These are phyloP conservation scores for Trinorchestia longiramus DNA, from an alignment of 1,140 invertebrate species.

Conservation along the genomic window DNA sequence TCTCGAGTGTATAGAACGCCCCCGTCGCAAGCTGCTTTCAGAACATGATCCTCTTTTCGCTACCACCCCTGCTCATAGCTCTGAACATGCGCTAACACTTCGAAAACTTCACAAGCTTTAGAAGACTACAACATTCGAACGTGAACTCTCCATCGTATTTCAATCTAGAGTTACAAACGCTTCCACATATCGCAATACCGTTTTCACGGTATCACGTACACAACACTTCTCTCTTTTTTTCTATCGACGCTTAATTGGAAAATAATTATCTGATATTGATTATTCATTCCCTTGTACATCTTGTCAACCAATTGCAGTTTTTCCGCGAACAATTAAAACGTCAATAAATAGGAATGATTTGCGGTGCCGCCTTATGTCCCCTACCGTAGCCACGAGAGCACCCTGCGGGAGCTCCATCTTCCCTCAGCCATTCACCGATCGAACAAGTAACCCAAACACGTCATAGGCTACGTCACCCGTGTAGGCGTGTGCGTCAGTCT, in stretches of 20 bases:
- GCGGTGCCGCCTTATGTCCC: neutral
- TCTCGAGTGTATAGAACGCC: neutral
- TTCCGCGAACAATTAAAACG: neutral
- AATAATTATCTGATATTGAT: neutral
- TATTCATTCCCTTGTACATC: neutral
- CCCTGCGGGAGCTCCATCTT: neutral
- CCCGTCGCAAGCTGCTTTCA: no score
- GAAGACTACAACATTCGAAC: neutral
- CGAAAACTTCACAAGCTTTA: neutral
- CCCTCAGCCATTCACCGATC: constrained; percentile 44
- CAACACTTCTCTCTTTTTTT: neutral
- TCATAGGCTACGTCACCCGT: constrained; percentile 1
- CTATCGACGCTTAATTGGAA: neutral
- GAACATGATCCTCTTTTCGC: neutral
- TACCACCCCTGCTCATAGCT: neutral
- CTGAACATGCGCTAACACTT: neutral
- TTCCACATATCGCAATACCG: neutral
- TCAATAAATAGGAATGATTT: neutral
- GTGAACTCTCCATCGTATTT: neutral
- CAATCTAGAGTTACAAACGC: neutral
- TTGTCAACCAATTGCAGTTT: neutral
- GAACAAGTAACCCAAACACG: neutral
- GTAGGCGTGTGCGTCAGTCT: constrained; percentile 33
- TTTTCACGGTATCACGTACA: no score
- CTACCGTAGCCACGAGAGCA: neutral